Evolutionary conservation across 2,888 invertebrate genomes (phyloP), one percentile per base, ranked within the genome.

Genomic region (Drosophila melanosoma): DNA sequence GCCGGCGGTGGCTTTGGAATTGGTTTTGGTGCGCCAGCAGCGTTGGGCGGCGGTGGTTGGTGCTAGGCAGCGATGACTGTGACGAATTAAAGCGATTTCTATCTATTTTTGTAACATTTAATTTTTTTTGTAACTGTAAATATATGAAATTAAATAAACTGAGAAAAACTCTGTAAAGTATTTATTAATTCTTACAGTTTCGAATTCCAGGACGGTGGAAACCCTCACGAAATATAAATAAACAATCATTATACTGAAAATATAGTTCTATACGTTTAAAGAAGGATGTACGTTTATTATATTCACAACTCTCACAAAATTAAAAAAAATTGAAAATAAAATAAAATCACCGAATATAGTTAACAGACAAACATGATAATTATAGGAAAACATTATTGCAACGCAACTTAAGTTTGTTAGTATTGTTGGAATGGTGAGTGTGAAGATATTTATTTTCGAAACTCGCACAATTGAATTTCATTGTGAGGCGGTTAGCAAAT

Each of bases 31-130:
- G 76, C 65, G 11, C 78, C 86, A 11, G 77, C 72, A 17, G 84
- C 87, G 11, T 51, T 89, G 35, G 89, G 90, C n/a, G 80, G 73
- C 29, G 84, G 81, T 33, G 83, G 89, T 58, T 87, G 89, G 62
- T 86, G 85, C 64, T 86, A 80, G 69, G 53, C 32, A 17, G 11
- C n/a, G 36, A 36, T 7, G 12, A 60, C 64, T 58, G 52, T 26
- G 48, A 45, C 49, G 20, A 20, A 60, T 32, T 36, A 51, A 42
- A 42, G 40, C 53, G n/a, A 77, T n/a, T 68, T 36, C 48, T 54
- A 63, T 38, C 26, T 35, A 32, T 53, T 40, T 52, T 11, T 35
- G 20, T 52, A n/a, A 58, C 15, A 23, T 23, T 20, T 36, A 45
- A 12, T 69, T 76, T 76, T 80, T 59, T 62, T 23, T 40, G 26